Base-by-base conservation (phyloP, 2,888 invertebrate genomes). In the Aphidius colemani region DNA sequence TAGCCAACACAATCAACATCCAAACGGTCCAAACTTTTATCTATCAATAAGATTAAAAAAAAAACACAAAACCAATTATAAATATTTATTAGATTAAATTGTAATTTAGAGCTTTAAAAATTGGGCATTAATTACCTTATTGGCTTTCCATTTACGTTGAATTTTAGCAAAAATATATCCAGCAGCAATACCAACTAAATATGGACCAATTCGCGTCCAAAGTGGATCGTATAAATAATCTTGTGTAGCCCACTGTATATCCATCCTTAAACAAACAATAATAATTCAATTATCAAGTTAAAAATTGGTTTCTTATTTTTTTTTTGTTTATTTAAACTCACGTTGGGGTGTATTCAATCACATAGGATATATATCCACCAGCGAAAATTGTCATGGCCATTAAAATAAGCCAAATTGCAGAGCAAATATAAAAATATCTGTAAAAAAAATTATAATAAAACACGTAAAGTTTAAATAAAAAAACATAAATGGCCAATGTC, bases 151-250 rank as follows among this genome's bases (percentile, higher is more conserved):
- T 63, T 74, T 72, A 44, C 72, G 72, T 49, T 80, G 74, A 46
- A 77, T 63, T 61, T 83, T 79, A 45, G 71, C 58, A 40, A 84
- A 68, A 59, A 84, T 68, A 73, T 85, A 86, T 3, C 84, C 87
- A 1, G 85, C 83, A 3, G 68, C 85, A 85, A 83, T 76, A 53
- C 83, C 83, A 30, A 82, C 68, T 30, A 82, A 67, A 64, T 82
- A 83, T 5, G 83, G 83, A 40, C 80, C 77, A 45, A 83, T 75
- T 67, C 83, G 76, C 8, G 74, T 69, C 83, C 83, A 83, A 1
- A 83, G 82, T 11, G 78, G 78, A 65, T 78, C 75, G 64, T 83
- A 83, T 50, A 88, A 65, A 2, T 78, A 70, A 64, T 83, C 76
- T 58, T 84, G 67, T 69, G 79, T 75, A 30, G 70, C 69, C 46